phyloP scores from a whole-genome alignment of 2,888 invertebrate species.

The Branchipolynoe longqiensis region DNA sequence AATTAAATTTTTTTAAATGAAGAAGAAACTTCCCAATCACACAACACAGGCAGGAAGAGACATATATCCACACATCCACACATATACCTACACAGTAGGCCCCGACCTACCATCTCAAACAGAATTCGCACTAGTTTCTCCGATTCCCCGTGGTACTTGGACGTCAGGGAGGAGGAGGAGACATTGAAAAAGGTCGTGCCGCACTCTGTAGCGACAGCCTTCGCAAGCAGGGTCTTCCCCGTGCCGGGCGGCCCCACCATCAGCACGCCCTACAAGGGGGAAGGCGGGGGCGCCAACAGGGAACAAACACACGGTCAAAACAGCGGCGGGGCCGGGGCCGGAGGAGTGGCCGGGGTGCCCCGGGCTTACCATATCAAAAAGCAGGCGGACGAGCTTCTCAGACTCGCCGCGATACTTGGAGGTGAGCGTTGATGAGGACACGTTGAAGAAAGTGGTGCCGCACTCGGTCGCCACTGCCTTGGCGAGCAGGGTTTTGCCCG shows the following conservation, averaged over 20 bases:
- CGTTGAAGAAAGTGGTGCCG: constrained; percentile 86
- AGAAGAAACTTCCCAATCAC: too few relatives aligned
- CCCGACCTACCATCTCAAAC: constrained; percentile 95
- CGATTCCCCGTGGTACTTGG: constrained; percentile 99
- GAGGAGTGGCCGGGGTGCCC: background rate
- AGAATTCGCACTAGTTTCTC: constrained; percentile 97
- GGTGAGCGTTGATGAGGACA: constrained; percentile 97
- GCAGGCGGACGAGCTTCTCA: constrained; percentile 96
- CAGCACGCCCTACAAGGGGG: constrained; percentile 73
- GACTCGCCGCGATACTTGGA: constrained; percentile 99
- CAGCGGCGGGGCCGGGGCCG: background rate
- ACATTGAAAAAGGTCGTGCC: constrained; percentile 87
- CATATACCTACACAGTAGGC: too few relatives aligned
- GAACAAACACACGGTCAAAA: constrained; percentile 40
- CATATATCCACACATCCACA: too few relatives aligned
- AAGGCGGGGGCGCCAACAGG: constrained; percentile 6
- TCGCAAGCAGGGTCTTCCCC: constrained; percentile 83
- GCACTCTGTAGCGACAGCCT: constrained; percentile 84
- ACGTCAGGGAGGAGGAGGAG: constrained; percentile 96
- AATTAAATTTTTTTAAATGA: too few relatives aligned
- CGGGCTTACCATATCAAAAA: constrained; percentile 95
- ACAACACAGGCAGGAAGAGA: too few relatives aligned
- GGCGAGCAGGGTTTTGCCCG: constrained; percentile 84
- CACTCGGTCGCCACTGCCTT: constrained; percentile 84
- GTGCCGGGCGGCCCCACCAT: constrained; percentile 83